Evolutionary conservation across 2,888 invertebrate genomes (phyloP).

Genomic region (Ceramica pisi): DNA sequence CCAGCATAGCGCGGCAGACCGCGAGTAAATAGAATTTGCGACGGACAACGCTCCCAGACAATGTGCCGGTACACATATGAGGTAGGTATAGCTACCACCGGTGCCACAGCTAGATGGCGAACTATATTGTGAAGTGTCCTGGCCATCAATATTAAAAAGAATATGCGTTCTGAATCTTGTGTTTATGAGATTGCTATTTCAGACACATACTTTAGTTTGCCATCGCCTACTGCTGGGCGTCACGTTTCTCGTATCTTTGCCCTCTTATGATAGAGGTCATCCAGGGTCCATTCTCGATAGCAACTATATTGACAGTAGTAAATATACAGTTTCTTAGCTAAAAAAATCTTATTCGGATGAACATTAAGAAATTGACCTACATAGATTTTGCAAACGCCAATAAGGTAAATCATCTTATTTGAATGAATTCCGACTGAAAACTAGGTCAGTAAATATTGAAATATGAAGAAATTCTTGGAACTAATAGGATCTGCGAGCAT

Average conservation of each 20-base stretch:
- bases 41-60: constrained; percentile 12
- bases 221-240: too few species aligned
- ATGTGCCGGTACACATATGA: constrained; percentile 2
- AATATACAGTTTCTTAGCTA: too few species aligned
- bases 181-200: background rate
- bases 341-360: background rate
- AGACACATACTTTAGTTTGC: background rate
- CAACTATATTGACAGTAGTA: too few species aligned
- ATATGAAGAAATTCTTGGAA: background rate
- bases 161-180: background rate
- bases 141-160: background rate
- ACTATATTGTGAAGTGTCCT: background rate
- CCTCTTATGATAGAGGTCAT: too few species aligned
- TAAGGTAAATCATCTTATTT: background rate
- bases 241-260: too few species aligned
- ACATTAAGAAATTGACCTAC: background rate
- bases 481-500: background rate
- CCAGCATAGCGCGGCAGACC: constrained; percentile 13
- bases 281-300: too few species aligned
- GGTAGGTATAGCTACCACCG: background rate
- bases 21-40: constrained; percentile 49
- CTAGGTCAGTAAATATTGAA: background rate
- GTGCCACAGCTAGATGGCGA: background rate
- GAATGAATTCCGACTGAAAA: background rate
- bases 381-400: too few species aligned